Evolutionary conservation across 2,113 vertebrate species (phyloP), one percentile per base, ranked within the genome.

Genomic region (Diphyllodes magnificus): DNA sequence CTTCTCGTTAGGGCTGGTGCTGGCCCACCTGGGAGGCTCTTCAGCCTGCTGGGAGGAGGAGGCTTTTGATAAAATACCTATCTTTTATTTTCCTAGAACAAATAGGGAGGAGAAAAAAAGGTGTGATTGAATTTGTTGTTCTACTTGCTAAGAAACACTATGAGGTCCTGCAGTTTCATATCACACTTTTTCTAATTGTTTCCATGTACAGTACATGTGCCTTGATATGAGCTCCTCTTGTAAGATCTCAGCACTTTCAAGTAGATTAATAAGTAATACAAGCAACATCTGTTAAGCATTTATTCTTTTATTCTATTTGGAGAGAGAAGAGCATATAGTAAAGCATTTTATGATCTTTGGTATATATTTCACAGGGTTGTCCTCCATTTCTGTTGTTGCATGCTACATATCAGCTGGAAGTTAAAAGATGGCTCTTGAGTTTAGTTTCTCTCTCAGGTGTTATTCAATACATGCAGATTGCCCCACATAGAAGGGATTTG

Each of bases 1-100:
- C 8, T 53, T 30, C 12, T 4, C 1, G 0, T 44, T 3, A 14
- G 40, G 33, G 35, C 15, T 24, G 8, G 9, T 1, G 11, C 12
- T 30, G 3, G 13, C 33, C 20, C 6, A 10, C 30, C 31, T 25
- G 7, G 2, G 8, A 47, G 44, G 35, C 19, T 42, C 14, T 6
- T 33, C 20, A 22, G 6, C 25, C 28, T 63, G 12, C 39, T 18
- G 31, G 20, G 7, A 40, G 6, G 4, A 82, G 7, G 4, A 49
- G 19, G 24, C 25, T 66, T 68, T 16, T 27, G 7, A 33, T 45
- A 49, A 63, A 82, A 1, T 6, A 27, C 2, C 2, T 20, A 2
- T 11, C 1, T 18, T 40, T 42, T 49, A 6, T 57, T 51, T 31
- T 15, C 6, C 25, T 10, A 11, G 6, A 42, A 49, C 13, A 77